Evolutionary conservation across 1,140 invertebrate species (phyloP), one percentile per base, ranked within the genome.

Genomic region (Heliothis virescens): DNA sequence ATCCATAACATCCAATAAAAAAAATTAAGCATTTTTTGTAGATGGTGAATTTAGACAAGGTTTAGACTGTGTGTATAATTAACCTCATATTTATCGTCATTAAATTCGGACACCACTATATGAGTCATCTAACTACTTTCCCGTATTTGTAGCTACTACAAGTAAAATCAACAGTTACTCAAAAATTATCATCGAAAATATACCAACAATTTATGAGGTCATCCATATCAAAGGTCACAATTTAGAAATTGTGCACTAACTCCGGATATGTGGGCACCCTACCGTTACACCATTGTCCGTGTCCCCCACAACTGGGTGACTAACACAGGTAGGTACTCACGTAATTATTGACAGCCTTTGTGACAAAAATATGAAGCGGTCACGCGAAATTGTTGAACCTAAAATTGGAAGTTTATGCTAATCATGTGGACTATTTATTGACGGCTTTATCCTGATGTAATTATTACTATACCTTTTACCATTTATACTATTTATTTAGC

Each of bases 201-300:
- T 16, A n/a, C 47, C 1, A 41, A n/a, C 16, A n/a, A 59, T 41
- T 57, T 67, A 29, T 63, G 59, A 63, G 73, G 75, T 67, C 62
- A 78, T 57, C 48, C 13, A 13, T 55, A 7, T 47, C 29, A 78
- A 78, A 78, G 75, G 48, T 78, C 52, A 78, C 26, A 57, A 55
- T 78, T 78, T 78, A 78, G 75, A 78, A 78, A 78, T 78, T 78
- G 75, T 69, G 29, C 26, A 55, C 48, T 18, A 26, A 50, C 59
- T 82, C 79, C 80, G 83, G 83, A 84, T 75, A 76, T 63, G 57
- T 62, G 71, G 3, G 16, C 63, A 60, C 41, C 53, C 57, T 82
- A 82, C 80, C 83, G 83, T 80, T 62, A 76, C 74, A 16, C 71
- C 48, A 65, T 82, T 80, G 78, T 80, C 29, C 26, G 16, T 72